A percentile compares a stretch with the other conserved stretches of the same genome.
phyloP scores from a whole-genome alignment of 1,140 invertebrate genomes.

The Anastatus disparis region DNA sequence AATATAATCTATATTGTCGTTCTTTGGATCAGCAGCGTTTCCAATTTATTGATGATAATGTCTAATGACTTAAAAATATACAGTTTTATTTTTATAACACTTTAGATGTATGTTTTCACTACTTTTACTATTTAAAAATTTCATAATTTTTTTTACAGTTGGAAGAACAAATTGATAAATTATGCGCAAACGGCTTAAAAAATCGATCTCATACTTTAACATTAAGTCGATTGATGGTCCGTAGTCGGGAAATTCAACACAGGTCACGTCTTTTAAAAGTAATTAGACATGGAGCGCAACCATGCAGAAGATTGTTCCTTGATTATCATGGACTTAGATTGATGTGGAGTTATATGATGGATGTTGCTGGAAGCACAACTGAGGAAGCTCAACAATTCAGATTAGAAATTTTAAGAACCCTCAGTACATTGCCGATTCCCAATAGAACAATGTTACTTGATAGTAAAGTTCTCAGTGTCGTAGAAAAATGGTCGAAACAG shows the following conservation, averaged over 20 bases:
- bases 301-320: constrained; percentile 87
- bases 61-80: no score
- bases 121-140: no score
- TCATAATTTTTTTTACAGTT: constrained; percentile 70
- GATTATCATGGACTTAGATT: constrained; percentile 94
- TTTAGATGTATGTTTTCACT: no score
- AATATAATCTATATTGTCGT: no score
- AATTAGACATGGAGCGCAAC: constrained; percentile 78
- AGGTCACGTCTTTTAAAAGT: constrained; percentile 77
- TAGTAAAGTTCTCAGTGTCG: constrained; percentile 85
- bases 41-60: no score
- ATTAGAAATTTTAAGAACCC: constrained; percentile 80
- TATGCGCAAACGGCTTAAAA: constrained; percentile 80
- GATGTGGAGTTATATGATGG: constrained; percentile 91
- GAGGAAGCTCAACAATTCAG: constrained; percentile 72
- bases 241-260: constrained; percentile 83
- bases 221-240: constrained; percentile 89
- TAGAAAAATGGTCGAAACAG: constrained; percentile 81
- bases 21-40: no score
- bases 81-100: no score
- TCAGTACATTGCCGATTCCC: constrained; percentile 86
- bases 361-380: constrained; percentile 67
- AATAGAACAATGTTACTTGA: constrained; percentile 94
- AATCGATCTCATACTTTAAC: constrained; percentile 90
- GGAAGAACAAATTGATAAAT: constrained; percentile 81